Conservation (phyloP, 2,113 vertebrate species). For the Epinephelus lanceolatus region DNA sequence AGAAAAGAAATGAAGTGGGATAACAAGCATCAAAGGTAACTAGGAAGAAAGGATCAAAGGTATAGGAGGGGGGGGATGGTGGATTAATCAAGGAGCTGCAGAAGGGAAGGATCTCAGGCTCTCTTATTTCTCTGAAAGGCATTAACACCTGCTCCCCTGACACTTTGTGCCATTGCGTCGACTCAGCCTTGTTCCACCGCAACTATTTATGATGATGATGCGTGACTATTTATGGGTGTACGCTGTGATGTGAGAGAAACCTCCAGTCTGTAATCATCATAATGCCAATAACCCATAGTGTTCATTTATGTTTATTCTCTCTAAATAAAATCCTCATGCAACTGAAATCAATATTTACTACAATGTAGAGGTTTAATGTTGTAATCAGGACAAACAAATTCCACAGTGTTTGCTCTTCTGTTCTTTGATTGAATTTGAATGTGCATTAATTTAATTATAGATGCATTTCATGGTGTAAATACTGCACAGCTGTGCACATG, state of each 20-base stretch:
- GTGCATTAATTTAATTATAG: slow-evolving; percentile 28
- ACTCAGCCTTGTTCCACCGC: slow-evolving; percentile 41
- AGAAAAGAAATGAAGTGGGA: slow-evolving; percentile 6
- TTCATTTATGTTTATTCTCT: slow-evolving; percentile 25
- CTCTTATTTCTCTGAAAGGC: slow-evolving; percentile 45
- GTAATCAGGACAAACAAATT: slow-evolving; percentile 15
- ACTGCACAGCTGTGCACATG: slow-evolving; percentile 24
- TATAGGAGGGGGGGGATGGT: neutral
- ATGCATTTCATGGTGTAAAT: slow-evolving; percentile 2
- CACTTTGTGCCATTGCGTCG: slow-evolving; percentile 35
- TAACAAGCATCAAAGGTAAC: slow-evolving; percentile 39
- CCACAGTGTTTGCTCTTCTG: neutral
- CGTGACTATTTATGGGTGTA: slow-evolving; percentile 44
- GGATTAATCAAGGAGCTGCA: slow-evolving; percentile 16
- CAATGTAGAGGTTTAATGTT: neutral
- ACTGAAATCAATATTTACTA: slow-evolving; percentile 42
- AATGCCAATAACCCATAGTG: slow-evolving; percentile 24
- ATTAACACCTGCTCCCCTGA: slow-evolving; percentile 68
- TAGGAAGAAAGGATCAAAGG: slow-evolving; percentile 26
- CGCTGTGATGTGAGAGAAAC: neutral
- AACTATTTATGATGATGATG: slow-evolving; percentile 42
- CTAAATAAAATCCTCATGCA: neutral
- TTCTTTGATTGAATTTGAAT: slow-evolving; percentile 52
- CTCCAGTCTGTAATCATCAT: slow-evolving; percentile 17
- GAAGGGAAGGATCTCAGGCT: slow-evolving; percentile 15